Conservation (phyloP, 2,113 vertebrate genomes). For the Synodontis membranacea region DNA sequence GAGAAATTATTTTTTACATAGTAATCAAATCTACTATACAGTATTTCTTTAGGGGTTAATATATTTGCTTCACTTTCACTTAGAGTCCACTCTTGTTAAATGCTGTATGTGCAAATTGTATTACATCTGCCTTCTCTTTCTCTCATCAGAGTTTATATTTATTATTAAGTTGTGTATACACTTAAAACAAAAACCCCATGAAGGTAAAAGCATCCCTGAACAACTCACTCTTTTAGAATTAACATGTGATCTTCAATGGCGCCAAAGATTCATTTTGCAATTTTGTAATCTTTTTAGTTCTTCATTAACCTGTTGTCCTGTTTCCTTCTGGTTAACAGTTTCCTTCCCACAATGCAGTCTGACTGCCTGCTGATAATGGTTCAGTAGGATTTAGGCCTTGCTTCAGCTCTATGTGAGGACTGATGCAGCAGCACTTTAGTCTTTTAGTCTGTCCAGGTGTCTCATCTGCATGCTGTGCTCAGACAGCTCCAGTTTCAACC, state of each 20-base stretch:
- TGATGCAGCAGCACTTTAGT: background rate
- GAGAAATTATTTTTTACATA: slow-evolving; percentile 2
- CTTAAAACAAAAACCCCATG: background rate
- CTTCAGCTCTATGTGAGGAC: background rate
- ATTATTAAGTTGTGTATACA: background rate
- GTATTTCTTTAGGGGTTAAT: background rate
- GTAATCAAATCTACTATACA: background rate
- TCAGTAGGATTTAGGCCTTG: background rate
- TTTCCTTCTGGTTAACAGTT: background rate
- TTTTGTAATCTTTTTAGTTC: background rate
- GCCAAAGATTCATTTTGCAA: background rate
- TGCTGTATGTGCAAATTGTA: background rate
- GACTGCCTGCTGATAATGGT: background rate
- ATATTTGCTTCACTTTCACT: background rate
- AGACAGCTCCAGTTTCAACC: background rate
- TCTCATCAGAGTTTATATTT: background rate
- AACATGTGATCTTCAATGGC: background rate
- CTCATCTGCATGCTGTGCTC: background rate
- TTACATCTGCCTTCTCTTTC: background rate
- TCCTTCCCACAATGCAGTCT: background rate
- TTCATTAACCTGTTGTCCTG: background rate
- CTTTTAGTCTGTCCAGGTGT: background rate
- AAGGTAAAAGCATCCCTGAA: background rate
- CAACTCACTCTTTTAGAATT: background rate
- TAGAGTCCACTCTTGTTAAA: background rate